Base-by-base conservation (phyloP, 2,113 vertebrate species). In the Acinonyx jubatus region DNA sequence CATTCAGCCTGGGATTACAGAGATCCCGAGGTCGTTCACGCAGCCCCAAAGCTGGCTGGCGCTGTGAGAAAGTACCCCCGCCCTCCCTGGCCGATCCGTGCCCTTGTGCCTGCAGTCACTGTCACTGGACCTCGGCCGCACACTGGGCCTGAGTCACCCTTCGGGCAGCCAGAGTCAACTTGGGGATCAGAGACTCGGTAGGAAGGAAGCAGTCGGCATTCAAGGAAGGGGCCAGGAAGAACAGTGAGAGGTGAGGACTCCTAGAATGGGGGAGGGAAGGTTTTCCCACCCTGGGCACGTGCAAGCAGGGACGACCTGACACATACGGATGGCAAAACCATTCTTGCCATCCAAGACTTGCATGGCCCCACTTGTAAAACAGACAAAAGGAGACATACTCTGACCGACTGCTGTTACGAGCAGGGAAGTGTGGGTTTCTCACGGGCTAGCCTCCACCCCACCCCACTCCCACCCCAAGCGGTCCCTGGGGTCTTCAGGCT, bases 1-100 rank as follows among this genome's bases (percentile, higher is more conserved):
- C 45, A 80, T 95, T 98, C 94, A 98, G 50, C 65, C 57, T 61
- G 66, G 88, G 97, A 98, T 98, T 98, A 98, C 2, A 0, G 73
- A 41, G 84, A 96, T 95, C 36, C 79, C 21, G 1, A 66, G 50
- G 19, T 78, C 85, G 81, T 57, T 50, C 66, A 55, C 33, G 79
- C 33, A 38, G 78, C 84, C 86, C 94, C 80, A 85, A 68, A 94
- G 11, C 83, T 33, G 11, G 12, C n/a, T 65, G 50, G 31, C 25
- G 19, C 57, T 94, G 38, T 97, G 91, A 71, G 93, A 97, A 97
- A 97, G 16, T 2, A 1, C 50, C 84, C 55, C 74, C 10, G 1
- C 86, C 94, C 79, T 55, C 61, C 76, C 66, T 29, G 57, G 80
- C 36, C n/a, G 0, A 14, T 36, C 11, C 5, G 4, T 52, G 65